Base-by-base conservation (phyloP, 2,113 vertebrate genomes). In the Pampusana beccarii region DNA sequence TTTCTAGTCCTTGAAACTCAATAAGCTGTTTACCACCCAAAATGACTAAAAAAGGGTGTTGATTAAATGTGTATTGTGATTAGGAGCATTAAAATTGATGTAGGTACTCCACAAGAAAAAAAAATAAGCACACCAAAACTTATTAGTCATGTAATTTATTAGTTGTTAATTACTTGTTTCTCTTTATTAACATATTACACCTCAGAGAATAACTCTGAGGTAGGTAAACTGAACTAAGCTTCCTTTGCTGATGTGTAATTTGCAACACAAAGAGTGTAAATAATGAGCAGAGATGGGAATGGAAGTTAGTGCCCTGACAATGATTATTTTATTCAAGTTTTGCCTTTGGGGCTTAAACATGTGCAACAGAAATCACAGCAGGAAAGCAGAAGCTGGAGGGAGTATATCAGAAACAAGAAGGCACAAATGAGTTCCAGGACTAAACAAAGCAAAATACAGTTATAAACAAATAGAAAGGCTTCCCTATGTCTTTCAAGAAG, bases 111-210 rank as follows among this genome's bases (percentile, higher is more conserved):
- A 51, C 1, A 4, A 70, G 56, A 50, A 53, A 36, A 85, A 70
- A 31, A n/a, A 14, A 46, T 19, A 46, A 19, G 3, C 57, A 77
- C 28, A 82, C 33, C 10, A 67, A 69, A 95, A 94, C 81, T 83
- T 93, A 95, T 91, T 91, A 96, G 64, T 88, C 65, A 57, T 57
- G 61, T 93, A 96, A 95, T 91, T 93, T 94, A 93, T 95, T 95
- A 95, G 72, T 87, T 88, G 83, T 94, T 95, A 96, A 96, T 96
- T 92, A 95, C 80, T 93, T 95, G 42, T 69, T 93, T 91, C 83
- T 92, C 69, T 93, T 95, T 96, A 95, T 95, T 95, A 95, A 79
- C 69, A 84, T 89, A 92, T 79, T 95, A 85, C 65, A 95, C 80
- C 80, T 94, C 66, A 81, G 91, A 95, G 86, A 88, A 87, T 94